Conservation (phyloP, 2,113 vertebrate species). For the Chaetodon auriga region DNA sequence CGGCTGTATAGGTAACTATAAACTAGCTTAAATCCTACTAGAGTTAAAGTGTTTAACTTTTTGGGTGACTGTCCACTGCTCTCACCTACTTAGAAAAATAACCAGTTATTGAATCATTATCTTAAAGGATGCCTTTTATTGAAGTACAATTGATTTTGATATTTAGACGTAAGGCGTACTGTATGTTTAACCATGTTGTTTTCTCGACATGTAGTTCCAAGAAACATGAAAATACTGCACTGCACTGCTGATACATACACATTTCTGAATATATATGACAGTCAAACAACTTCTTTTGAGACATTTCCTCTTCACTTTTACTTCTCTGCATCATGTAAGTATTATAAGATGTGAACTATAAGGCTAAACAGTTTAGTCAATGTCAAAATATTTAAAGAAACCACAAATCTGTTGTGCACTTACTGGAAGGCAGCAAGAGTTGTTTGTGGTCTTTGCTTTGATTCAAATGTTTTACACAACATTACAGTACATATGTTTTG, state of each 20-base stretch:
- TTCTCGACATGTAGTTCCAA: no score
- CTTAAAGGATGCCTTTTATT: not conserved
- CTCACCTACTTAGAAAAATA: no score
- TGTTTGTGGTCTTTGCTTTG: not conserved
- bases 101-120: not conserved
- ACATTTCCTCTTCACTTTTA: not conserved
- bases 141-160: not conserved
- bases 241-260: no score
- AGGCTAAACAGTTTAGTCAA: no score
- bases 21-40: not conserved
- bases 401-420: not conserved
- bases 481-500: not conserved
- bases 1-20: not conserved
- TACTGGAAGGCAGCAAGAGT: not conserved
- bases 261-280: no score
- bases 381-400: no score
- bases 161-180: no score
- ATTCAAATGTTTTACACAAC: not conserved
- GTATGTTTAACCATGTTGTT: not conserved
- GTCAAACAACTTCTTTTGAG: no score
- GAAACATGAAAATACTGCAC: not conserved
- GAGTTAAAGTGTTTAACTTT: no score
- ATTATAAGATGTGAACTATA: no score
- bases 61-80: no score
- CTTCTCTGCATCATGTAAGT: not conserved